Evolutionary conservation across 37 sponge, comb jelly and placozoan species (phyloP).

Genomic region (Cliona cf. orientalis): DNA sequence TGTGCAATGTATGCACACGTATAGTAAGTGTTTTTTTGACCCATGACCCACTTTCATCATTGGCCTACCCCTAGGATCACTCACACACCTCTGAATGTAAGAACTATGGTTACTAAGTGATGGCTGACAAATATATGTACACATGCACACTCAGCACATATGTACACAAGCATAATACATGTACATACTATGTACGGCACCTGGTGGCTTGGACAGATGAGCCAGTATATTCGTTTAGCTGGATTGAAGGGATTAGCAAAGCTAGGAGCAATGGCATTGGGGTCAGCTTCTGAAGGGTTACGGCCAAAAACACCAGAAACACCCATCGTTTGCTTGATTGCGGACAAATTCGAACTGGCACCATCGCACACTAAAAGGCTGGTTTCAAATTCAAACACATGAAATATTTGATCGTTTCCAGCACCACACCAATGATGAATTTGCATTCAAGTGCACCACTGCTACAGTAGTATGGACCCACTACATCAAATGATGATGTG

Average conservation of each 20-base stretch:
- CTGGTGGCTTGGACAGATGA: conserved; percentile 50
- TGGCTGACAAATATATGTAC: not conserved
- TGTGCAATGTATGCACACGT: too few species aligned
- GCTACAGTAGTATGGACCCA: conserved; percentile 35
- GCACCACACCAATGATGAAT: not conserved
- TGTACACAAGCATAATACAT: too few species aligned
- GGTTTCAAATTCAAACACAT: conserved; percentile 27
- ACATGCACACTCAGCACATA: too few species aligned
- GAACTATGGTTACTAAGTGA: too few species aligned
- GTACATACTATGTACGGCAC: too few species aligned
- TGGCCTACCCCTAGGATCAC: too few species aligned
- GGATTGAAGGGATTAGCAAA: not conserved
- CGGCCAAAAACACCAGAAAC: conserved; percentile 7
- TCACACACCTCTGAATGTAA: too few species aligned
- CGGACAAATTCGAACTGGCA: conserved; percentile 11
- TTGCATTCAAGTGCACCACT: conserved; percentile 12
- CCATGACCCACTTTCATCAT: too few species aligned
- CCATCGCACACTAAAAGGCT: conserved; percentile 19
- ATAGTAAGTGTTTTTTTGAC: too few species aligned
- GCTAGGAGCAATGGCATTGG: not conserved
- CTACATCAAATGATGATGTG: conserved; percentile 12
- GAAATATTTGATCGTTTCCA: conserved; percentile 7
- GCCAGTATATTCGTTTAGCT: conserved; percentile 1
- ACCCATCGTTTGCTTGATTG: conserved; percentile 8
- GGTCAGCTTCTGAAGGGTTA: not conserved